These are phyloP conservation scores for Scopus umbretta DNA, from an alignment of 2,113 vertebrate species.

Conservation along the genomic window DNA sequence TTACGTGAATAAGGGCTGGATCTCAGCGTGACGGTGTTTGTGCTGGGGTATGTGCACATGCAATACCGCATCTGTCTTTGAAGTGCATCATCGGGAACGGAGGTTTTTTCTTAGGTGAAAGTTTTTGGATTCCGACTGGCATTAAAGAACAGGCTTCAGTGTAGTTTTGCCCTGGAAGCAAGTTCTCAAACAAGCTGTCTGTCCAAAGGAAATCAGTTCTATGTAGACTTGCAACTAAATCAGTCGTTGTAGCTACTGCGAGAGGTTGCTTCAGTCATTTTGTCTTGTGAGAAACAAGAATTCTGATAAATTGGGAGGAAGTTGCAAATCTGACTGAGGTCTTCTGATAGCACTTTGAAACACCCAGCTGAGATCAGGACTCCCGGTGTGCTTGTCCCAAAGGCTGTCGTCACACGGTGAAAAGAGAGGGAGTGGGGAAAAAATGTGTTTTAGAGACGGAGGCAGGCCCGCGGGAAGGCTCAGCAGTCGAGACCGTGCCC, in stretches of 20 bases:
- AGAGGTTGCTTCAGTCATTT: not conserved
- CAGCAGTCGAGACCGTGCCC: not conserved
- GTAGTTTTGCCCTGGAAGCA: not conserved
- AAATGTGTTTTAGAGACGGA: not conserved
- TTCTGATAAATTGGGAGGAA: not conserved
- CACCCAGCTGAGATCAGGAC: not conserved
- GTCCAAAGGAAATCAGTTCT: not conserved
- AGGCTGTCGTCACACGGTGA: too few relatives aligned
- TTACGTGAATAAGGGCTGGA: not conserved
- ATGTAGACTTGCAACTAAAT: not conserved
- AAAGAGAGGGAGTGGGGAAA: not conserved
- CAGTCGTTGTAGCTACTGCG: not conserved
- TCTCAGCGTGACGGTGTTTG: rapidly evolving
- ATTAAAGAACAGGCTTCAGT: not conserved
- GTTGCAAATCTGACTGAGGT: not conserved
- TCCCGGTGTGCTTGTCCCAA: not conserved
- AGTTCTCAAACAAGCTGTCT: not conserved
- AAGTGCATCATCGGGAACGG: not conserved
- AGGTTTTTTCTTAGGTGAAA: not conserved
- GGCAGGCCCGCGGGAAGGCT: not conserved
- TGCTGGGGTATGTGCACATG: not conserved
- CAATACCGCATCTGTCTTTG: not conserved
- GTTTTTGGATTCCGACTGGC: not conserved
- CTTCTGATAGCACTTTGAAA: not conserved
- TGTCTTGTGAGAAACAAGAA: not conserved